These are phyloP conservation scores for Nowickia ferox DNA, from an alignment of 2,888 invertebrate genomes.

Conservation along the genomic window DNA sequence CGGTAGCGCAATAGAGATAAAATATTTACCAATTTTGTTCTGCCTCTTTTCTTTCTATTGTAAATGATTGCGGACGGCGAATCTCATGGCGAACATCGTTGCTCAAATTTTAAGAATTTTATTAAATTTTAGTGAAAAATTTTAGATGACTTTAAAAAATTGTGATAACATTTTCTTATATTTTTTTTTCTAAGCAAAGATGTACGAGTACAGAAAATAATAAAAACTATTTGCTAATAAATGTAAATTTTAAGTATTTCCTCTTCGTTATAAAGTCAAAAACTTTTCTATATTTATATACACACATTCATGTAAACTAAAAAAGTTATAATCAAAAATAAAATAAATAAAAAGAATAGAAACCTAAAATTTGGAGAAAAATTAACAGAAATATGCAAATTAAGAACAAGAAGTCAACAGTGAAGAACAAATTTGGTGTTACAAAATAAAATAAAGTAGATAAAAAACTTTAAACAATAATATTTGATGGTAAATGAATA, in stretches of 20 bases:
- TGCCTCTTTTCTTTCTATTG: too few relatives aligned
- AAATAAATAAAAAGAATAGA: slow-evolving; percentile 29
- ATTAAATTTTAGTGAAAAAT: background rate
- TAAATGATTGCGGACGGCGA: too few relatives aligned
- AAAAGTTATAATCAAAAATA: slow-evolving; percentile 37
- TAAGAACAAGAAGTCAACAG: slow-evolving; percentile 76
- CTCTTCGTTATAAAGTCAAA: slow-evolving; percentile 79
- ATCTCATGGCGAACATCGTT: too few relatives aligned
- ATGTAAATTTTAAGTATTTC: slow-evolving; percentile 82
- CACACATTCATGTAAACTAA: background rate
- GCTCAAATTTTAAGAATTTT: background rate
- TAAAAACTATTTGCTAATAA: slow-evolving; percentile 73
- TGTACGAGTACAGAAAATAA: slow-evolving; percentile 69
- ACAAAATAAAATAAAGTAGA: background rate
- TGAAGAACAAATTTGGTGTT: slow-evolving; percentile 45
- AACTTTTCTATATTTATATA: slow-evolving; percentile 55
- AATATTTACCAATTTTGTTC: too few relatives aligned
- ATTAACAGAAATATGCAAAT: slow-evolving; percentile 82
- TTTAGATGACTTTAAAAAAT: slow-evolving; percentile 1
- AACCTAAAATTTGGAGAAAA: slow-evolving; percentile 78
- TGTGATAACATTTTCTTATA: slow-evolving; percentile 26
- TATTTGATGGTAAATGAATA: too few relatives aligned
- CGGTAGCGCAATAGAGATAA: too few relatives aligned
- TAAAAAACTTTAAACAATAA: too few relatives aligned
- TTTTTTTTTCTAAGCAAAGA: slow-evolving; percentile 48